Evolutionary conservation across 1,140 invertebrate genomes (phyloP).

Genomic region (Bombus cullumanus): DNA sequence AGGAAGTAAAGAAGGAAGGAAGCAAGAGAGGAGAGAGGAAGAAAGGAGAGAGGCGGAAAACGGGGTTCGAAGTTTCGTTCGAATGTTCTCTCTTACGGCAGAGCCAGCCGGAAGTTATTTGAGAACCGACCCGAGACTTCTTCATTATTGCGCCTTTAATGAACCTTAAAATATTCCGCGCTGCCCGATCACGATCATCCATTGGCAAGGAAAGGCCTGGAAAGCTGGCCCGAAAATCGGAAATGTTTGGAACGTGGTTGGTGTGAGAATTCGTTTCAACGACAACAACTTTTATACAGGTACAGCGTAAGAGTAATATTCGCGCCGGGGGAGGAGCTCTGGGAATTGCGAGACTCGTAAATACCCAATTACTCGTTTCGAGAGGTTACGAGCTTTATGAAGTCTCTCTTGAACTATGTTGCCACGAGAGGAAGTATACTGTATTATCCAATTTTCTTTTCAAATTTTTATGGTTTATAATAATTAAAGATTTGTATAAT

Average conservation of each 20-base stretch:
- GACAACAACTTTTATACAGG: constrained; percentile 22
- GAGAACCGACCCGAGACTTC: constrained; percentile 61
- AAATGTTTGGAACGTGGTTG: background rate
- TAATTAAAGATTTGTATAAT: too few relatives aligned
- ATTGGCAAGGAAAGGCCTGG: background rate
- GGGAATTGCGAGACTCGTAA: constrained; percentile 41
- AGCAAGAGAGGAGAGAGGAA: background rate
- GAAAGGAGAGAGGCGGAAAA: background rate
- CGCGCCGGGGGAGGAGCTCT: background rate
- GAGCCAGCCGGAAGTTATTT: constrained; percentile 55
- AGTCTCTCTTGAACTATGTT: background rate
- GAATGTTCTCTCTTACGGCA: constrained; percentile 7
- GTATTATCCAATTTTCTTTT: too few relatives aligned
- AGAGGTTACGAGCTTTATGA: constrained; percentile 7
- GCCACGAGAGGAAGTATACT: background rate
- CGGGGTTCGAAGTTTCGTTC: constrained; percentile 34
- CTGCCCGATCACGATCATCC: constrained; percentile 37
- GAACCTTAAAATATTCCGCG: constrained; percentile 71
- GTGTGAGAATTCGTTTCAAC: constrained; percentile 15
- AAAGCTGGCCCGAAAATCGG: background rate
- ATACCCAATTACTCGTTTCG: constrained; percentile 50
- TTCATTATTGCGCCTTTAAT: constrained; percentile 71
- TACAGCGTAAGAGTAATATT: constrained; percentile 38
- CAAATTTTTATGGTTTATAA: too few relatives aligned
- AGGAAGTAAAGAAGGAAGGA: background rate